These are phyloP conservation scores for Pelodiscus sinensis DNA, from an alignment of 2,113 vertebrate genomes.

Conservation along the genomic window DNA sequence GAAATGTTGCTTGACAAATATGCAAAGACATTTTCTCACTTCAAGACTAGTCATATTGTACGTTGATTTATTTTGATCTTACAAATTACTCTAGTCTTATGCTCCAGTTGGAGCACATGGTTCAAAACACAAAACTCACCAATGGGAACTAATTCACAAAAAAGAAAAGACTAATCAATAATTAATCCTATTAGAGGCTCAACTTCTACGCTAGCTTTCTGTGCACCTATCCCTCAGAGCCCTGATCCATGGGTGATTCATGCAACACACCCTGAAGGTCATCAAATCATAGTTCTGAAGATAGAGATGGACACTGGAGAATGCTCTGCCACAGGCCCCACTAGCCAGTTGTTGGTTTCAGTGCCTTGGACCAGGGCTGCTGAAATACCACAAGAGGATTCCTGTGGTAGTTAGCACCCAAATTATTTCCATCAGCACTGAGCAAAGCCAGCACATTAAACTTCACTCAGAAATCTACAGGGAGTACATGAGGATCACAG, in stretches of 20 bases:
- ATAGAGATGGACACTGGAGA: neutral
- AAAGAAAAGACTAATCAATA: neutral
- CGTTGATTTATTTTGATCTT: slow-evolving; percentile 17
- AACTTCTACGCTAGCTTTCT: neutral
- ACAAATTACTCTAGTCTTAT: neutral
- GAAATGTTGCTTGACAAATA: neutral
- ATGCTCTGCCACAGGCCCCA: rapidly evolving
- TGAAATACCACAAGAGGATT: no score
- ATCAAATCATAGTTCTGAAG: neutral
- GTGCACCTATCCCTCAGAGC: neutral
- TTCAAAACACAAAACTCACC: neutral
- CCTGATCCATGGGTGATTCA: neutral
- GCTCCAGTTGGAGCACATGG: neutral
- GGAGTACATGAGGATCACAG: neutral
- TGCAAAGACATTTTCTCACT: neutral
- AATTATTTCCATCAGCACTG: neutral
- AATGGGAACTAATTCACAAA: neutral
- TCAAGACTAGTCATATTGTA: slow-evolving; percentile 11
- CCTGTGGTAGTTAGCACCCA: neutral
- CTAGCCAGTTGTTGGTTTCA: neutral
- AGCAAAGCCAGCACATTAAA: neutral
- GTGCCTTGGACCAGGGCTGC: neutral
- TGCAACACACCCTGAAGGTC: neutral
- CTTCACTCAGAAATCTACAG: neutral
- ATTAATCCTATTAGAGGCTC: neutral